Percentiles rank a stretch among this genome's conserved stretches.
Evolutionary conservation across 2,888 invertebrate species (phyloP).

Genomic region (Malthinus flaveolus): DNA sequence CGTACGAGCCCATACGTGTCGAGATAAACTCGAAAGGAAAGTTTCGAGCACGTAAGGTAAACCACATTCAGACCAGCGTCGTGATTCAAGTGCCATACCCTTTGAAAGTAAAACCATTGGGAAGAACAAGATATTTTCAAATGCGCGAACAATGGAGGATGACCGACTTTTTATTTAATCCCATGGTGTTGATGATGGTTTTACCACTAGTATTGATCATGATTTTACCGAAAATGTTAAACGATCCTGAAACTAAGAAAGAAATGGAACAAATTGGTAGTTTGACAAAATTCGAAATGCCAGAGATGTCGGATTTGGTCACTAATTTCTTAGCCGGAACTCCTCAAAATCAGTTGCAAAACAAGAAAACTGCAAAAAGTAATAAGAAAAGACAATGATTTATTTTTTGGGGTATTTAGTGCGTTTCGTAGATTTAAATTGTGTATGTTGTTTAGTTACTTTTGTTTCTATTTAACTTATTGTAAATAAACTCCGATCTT

Average conservation of each 20-base stretch:
- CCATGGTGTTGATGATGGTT: conserved; percentile 98
- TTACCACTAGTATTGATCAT: conserved; percentile 87
- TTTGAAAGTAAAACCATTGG: conserved; percentile 81
- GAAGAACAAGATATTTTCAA: conserved; percentile 85
- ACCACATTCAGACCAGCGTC: conserved; percentile 88
- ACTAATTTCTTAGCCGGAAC: conserved; percentile 84
- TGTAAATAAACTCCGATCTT: neutral
- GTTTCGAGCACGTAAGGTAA: conserved; percentile 91
- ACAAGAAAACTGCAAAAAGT: conserved; percentile 44
- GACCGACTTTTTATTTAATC: conserved; percentile 94
- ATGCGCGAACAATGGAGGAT: conserved; percentile 94
- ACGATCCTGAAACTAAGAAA: conserved; percentile 96
- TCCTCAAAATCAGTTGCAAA: conserved; percentile 45
- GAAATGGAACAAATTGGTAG: conserved; percentile 90
- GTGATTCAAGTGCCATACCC: conserved; percentile 93
- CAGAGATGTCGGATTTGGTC: conserved; percentile 94
- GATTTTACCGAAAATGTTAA: conserved; percentile 95
- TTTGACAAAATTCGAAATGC: conserved; percentile 82
- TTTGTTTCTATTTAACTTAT: neutral
- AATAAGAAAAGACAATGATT: conserved; percentile 44
- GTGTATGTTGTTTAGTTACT: neutral
- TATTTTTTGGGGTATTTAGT: neutral
- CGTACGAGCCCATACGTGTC: conserved; percentile 92
- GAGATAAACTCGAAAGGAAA: conserved; percentile 98
- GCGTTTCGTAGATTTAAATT: neutral